A percentile compares a stretch with the other conserved stretches of the same genome.
phyloP scores from a whole-genome alignment of 2,888 invertebrate species.

The Cheilosia vulpina region DNA sequence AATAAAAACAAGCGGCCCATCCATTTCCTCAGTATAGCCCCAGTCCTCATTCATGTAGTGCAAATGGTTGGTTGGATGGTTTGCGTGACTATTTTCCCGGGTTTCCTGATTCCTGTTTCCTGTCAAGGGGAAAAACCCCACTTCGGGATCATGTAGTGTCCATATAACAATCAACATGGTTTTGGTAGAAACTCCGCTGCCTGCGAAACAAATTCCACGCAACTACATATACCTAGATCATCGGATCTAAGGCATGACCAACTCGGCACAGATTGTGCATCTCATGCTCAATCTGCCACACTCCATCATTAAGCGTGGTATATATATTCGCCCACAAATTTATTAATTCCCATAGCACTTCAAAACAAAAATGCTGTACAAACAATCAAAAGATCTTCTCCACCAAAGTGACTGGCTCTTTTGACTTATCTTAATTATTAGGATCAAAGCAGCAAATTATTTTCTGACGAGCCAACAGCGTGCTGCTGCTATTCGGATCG shows the following conservation, averaged over 20 bases:
- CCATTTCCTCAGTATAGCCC: too few species aligned
- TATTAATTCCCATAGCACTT: conserved; percentile 17
- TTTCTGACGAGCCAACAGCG: not conserved
- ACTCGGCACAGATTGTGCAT: not conserved
- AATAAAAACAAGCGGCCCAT: too few species aligned
- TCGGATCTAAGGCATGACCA: not conserved
- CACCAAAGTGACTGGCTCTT: conserved; percentile 39
- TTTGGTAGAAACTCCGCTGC: too few species aligned
- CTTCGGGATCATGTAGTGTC: too few species aligned
- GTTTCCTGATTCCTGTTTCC: too few species aligned
- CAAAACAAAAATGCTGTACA: conserved; percentile 6
- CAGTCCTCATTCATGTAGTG: too few species aligned
- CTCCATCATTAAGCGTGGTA: not conserved
- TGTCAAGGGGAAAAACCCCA: too few species aligned
- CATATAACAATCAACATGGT: too few species aligned
- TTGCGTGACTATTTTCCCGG: too few species aligned
- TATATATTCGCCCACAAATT: not conserved
- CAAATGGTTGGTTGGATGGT: too few species aligned
- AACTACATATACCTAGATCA: too few species aligned
- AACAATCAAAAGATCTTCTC: conserved; percentile 37
- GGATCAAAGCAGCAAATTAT: conserved; percentile 67
- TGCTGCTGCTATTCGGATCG: not conserved
- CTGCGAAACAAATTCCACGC: too few species aligned
- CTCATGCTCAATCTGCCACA: conserved; percentile 1
- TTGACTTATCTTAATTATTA: conserved; percentile 61